A percentile compares a stretch with the other conserved stretches of the same genome.
These are phyloP conservation scores for Drosophila pachea DNA, from an alignment of 1,140 invertebrate species.

Conservation along the genomic window DNA sequence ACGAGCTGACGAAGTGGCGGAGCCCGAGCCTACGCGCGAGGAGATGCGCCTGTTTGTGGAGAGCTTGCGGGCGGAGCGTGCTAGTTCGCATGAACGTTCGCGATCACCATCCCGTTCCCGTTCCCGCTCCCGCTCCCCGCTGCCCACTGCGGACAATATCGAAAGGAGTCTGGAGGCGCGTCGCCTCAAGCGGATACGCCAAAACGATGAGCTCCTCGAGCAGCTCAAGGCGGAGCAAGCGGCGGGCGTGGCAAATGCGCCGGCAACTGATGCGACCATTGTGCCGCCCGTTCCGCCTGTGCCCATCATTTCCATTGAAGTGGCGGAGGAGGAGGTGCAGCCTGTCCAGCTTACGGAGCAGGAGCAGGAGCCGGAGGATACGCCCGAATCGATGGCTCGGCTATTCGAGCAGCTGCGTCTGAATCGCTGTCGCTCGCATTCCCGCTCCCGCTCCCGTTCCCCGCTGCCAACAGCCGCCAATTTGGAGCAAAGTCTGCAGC, in stretches of 20 bases:
- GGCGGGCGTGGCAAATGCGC: not conserved
- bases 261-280: not conserved
- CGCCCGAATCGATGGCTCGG: slow-evolving; percentile 58
- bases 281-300: not conserved
- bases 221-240: slow-evolving; percentile 41
- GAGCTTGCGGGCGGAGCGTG: slow-evolving; percentile 43
- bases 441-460: slow-evolving; percentile 61
- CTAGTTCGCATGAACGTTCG: slow-evolving; percentile 14
- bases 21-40: slow-evolving; percentile 29
- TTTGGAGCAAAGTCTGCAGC: slow-evolving; percentile 57
- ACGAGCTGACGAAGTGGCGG: slow-evolving; percentile 28
- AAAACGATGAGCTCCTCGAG: slow-evolving; percentile 66
- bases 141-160: slow-evolving; percentile 67
- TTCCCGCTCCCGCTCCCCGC: slow-evolving; percentile 60
- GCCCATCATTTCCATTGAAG: slow-evolving; percentile 54
- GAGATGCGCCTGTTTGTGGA: slow-evolving; percentile 59
- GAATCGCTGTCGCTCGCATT: slow-evolving; percentile 57
- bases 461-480: slow-evolving; percentile 59
- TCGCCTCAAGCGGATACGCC: slow-evolving; percentile 54
- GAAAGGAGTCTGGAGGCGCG: slow-evolving; percentile 58
- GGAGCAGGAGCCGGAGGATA: slow-evolving; percentile 40
- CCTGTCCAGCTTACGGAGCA: not conserved
- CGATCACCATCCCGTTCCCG: slow-evolving; percentile 20
- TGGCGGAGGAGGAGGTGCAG: slow-evolving; percentile 19
- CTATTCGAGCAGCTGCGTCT: slow-evolving; percentile 65